phyloP scores from a whole-genome alignment of 2,888 invertebrate genomes.

The Pristionchus arcanus region DNA sequence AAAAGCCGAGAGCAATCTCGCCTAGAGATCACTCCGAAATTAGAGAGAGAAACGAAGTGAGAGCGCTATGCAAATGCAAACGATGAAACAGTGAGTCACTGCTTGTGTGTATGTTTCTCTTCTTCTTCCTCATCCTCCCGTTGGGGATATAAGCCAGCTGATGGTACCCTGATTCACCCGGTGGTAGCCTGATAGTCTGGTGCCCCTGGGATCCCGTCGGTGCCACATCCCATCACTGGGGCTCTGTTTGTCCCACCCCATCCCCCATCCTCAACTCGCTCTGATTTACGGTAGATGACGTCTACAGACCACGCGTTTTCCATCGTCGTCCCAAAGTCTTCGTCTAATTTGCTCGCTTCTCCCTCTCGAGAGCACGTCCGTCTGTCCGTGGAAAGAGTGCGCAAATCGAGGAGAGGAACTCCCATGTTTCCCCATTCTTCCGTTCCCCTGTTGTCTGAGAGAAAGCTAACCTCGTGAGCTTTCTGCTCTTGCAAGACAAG shows the following conservation, averaged over 20 bases:
- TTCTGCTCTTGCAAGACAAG: not conserved
- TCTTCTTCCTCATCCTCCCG: not conserved
- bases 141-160: conserved; percentile 5
- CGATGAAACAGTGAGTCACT: not conserved
- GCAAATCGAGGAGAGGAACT: no score
- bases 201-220: not conserved
- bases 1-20: not conserved
- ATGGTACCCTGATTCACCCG: not conserved
- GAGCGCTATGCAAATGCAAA: conserved; percentile 32
- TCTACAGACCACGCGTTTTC: conserved; percentile 45
- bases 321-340: not conserved
- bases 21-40: not conserved
- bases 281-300: conserved; percentile 30
- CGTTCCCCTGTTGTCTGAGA: not conserved
- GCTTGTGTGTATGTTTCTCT: not conserved
- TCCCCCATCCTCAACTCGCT: not conserved
- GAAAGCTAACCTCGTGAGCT: not conserved
- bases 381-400: no score
- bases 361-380: not conserved
- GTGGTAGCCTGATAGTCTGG: not conserved
- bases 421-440: not conserved
- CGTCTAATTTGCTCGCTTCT: conserved; percentile 7
- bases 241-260: not conserved
- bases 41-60: conserved; percentile 14
- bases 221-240: not conserved